Base-by-base conservation (phyloP, 2,888 invertebrate genomes). In the Nomada flava region DNA sequence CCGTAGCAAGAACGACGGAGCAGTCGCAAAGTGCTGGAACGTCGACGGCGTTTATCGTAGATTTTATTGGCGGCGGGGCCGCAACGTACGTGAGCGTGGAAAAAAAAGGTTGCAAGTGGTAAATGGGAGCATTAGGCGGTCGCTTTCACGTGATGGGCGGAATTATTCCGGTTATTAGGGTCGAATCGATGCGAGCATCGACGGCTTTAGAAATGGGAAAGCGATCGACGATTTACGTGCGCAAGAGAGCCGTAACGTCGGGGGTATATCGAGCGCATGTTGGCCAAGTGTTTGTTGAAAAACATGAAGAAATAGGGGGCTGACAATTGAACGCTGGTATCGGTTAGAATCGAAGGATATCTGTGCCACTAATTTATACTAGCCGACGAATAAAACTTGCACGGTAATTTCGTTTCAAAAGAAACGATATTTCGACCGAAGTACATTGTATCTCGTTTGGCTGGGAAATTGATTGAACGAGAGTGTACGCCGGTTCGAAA, bases 101-200 rank as follows among this genome's bases (percentile, higher is more conserved):
- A 42, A 20, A 23, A 20, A 79, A 47, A 20, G 15, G 29, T 29
- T 18, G n/a, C 13, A 11, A 3, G 18, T 44, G 65, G 26, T 53
- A 73, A 79, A 82, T 20, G 57, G 63, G 15, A 52, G 69, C 59
- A 42, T 69, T 69, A 65, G 53, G 29, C 26, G 79, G 15, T 74
- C 75, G 65, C 60, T 79, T 75, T 71, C 64, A n/a, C 72, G 67
- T 26, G 68, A 68, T 59, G 55, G 71, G 29, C 60, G 68, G 72
- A 83, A 74, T 82, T 77, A 82, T 82, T 83, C 77, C 73, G 71
- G 82, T 69, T 82, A 79, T 82, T 83, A 82, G 64, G 75, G 75
- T 83, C 75, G 83, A 78, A 75, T 83, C 78, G 83, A 83, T 78
- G 57, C 53, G 57, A 11, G 65, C 55, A 76, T 80, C 82, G 73